Conservation (phyloP, 2,888 invertebrate species). For the Polylopha cassiicola region DNA sequence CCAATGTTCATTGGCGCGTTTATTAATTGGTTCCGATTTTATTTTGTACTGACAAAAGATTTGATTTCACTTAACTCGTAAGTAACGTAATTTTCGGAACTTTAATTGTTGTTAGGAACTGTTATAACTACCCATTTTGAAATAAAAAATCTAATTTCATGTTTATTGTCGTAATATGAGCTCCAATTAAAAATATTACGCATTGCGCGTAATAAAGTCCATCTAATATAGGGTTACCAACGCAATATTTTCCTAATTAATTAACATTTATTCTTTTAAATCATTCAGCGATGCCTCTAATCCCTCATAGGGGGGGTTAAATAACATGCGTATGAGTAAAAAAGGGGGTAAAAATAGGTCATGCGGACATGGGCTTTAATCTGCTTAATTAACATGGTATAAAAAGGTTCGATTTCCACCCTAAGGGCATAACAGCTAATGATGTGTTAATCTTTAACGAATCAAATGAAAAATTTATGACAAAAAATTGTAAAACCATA, state of each 20-base stretch:
- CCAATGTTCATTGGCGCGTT: constrained; percentile 13
- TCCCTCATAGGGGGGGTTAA: constrained; percentile 39
- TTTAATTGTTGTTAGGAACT: too few relatives aligned
- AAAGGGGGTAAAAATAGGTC: constrained; percentile 71
- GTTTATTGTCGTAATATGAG: constrained; percentile 3
- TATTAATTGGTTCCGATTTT: too few relatives aligned
- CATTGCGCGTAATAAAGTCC: constrained; percentile 25
- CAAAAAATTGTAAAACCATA: constrained; percentile 5
- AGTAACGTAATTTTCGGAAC: too few relatives aligned
- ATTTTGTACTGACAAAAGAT: too few relatives aligned
- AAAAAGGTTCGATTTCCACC: constrained; percentile 65
- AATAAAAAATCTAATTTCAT: too few relatives aligned
- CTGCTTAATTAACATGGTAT: constrained; percentile 71
- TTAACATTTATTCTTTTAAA: constrained; percentile 66
- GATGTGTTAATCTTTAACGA: constrained; percentile 60
- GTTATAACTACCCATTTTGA: too few relatives aligned
- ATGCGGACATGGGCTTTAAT: constrained; percentile 60
- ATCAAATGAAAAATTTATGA: constrained; percentile 22
- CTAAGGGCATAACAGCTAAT: constrained; percentile 51
- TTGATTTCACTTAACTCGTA: too few relatives aligned
- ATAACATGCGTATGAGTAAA: constrained; percentile 52
- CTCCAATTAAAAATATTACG: constrained; percentile 19
- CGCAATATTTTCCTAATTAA: constrained; percentile 65
- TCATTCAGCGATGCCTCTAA: constrained; percentile 42
- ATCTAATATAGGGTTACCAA: constrained; percentile 49